Base-by-base conservation (phyloP, 2,888 invertebrate species). In the Onchidella celtica region DNA sequence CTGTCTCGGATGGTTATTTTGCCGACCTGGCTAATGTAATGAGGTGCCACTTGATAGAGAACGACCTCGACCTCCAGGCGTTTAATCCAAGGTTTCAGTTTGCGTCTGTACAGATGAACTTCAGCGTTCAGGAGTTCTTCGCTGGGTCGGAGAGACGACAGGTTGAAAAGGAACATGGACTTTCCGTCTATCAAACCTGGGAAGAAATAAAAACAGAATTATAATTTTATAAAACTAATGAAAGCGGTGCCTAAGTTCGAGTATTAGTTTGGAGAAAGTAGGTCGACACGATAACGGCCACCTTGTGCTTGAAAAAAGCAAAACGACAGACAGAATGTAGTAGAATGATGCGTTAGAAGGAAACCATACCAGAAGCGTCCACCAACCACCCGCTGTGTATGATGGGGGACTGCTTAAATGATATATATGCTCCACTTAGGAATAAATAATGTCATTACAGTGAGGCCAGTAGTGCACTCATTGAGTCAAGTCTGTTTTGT, bases 101-200 rank as follows among this genome's bases (percentile, higher is more conserved):
- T 61, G 38, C 88, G 86, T 86, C 89, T 90, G 87, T 90, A 92
- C 21, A 93, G 86, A 86, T 93, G 94, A 40, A 93, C 89, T 83
- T 93, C 93, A 32, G 92, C 93, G 76, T 89, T 89, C 69, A 93
- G 86, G 32, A 93, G 88, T 68, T 89, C 88, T 85, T 93, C 93
- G 0, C 89, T 86, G 3, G 89, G 85, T 59, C 86, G 84, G 29
- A 93, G 85, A 6, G 93, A 92, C 24, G 90, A 90, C 84, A 93
- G 85, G 85, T 94, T 93, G 88, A 93, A 94, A n/a, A 93, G 85
- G 83, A 93, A 90, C 89, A 93, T 91, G 27, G 90, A 86, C 83
- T 91, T 87, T 24, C 89, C 89, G 78, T 95, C 88, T 27, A 91
- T 87, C 29, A 86, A 85, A 40, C 89, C 92, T 92, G 88, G 69